Percentiles rank a stretch among this genome's conserved stretches.
Evolutionary conservation across 2,888 invertebrate genomes (phyloP).

Genomic region (Serripes groenlandicus): DNA sequence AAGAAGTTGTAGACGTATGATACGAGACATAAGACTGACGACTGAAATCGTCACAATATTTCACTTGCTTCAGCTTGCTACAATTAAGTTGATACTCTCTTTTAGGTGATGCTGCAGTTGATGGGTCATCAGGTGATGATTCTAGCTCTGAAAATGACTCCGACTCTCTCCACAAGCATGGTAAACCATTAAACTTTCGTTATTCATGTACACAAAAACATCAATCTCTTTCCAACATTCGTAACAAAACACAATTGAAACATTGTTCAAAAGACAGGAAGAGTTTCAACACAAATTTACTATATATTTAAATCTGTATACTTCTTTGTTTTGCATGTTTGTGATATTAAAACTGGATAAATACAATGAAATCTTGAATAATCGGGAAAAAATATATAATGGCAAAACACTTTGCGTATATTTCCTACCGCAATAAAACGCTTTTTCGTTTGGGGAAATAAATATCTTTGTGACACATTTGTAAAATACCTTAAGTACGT

Average conservation of each 20-base stretch:
- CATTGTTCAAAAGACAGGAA: neutral
- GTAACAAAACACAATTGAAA: neutral
- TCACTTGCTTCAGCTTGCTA: too few species aligned
- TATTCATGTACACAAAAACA: neutral
- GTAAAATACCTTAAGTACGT: too few species aligned
- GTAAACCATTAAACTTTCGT: neutral
- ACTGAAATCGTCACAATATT: too few species aligned
- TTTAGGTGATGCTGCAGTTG: neutral
- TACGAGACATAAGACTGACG: too few species aligned
- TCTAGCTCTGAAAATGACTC: neutral
- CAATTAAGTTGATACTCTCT: too few species aligned
- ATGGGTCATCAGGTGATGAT: neutral
- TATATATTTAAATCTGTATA: too few species aligned
- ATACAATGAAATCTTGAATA: too few species aligned
- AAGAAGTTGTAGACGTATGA: too few species aligned
- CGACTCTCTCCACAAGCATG: neutral
- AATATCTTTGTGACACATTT: neutral
- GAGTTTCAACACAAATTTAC: neutral
- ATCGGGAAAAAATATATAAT: neutral
- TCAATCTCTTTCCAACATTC: neutral
- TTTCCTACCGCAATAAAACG: neutral
- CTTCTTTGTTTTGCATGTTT: too few species aligned
- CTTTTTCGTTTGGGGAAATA: neutral
- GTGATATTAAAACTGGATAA: too few species aligned
- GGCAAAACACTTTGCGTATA: neutral